Evolutionary conservation across 2,113 vertebrate species (phyloP).

Genomic region (Turdus rufiventris): DNA sequence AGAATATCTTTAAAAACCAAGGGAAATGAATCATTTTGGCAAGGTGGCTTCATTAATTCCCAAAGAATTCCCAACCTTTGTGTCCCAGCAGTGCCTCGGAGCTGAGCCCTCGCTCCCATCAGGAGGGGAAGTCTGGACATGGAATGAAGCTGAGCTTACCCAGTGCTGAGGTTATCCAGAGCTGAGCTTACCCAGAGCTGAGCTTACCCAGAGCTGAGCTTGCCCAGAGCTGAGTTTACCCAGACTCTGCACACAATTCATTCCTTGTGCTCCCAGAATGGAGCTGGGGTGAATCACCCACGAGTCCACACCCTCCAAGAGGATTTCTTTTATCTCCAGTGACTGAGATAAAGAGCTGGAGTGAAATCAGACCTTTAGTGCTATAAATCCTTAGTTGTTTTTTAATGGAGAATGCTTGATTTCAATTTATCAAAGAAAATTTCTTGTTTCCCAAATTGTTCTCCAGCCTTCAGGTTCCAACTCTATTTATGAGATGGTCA

Average conservation of each 20-base stretch:
- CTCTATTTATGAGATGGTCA: neutral
- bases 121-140: neutral
- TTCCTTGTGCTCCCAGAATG: neutral
- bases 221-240: neutral
- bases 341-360: neutral
- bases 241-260: neutral
- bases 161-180: neutral
- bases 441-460: neutral
- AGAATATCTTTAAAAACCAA: fast-evolving
- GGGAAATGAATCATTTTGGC: fast-evolving
- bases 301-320: neutral
- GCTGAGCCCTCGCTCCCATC: neutral
- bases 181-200: no score
- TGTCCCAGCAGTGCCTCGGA: neutral
- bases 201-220: no score
- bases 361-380: neutral
- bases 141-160: neutral
- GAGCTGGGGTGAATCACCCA: neutral
- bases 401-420: neutral
- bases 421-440: neutral
- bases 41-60: neutral
- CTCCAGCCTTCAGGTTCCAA: neutral
- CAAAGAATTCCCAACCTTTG: fast-evolving
- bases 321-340: neutral
- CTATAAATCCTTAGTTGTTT: neutral